Percentiles rank a stretch among this genome's conserved stretches.
Conservation (phyloP, 2,888 invertebrate species). For the Euphydryas editha region DNA sequence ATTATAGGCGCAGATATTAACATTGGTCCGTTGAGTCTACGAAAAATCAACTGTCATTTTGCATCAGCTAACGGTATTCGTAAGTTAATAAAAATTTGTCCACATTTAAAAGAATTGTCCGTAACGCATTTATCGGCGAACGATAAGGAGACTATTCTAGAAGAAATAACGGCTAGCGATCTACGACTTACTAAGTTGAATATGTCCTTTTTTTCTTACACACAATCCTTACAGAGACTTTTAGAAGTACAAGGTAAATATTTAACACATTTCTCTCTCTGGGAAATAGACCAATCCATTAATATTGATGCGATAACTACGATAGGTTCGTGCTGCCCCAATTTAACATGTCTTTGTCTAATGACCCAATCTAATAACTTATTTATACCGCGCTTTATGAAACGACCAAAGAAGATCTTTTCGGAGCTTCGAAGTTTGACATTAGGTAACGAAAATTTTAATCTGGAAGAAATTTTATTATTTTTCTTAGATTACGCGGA, state of each 20-base stretch:
- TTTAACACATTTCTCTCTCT: constrained; percentile 74
- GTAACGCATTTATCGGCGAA: constrained; percentile 74
- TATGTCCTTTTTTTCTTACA: constrained; percentile 76
- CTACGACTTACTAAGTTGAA: constrained; percentile 66
- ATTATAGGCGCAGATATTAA: constrained; percentile 64
- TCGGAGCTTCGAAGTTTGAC: constrained; percentile 65
- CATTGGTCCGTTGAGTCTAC: constrained; percentile 70
- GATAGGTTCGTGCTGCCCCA: constrained; percentile 72
- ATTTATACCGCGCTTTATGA: constrained; percentile 64
- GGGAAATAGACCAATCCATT: constrained; percentile 75
- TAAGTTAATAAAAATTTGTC: constrained; percentile 74
- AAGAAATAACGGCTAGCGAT: constrained; percentile 68
- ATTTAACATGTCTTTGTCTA: constrained; percentile 68
- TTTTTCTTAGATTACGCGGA: constrained; percentile 73
- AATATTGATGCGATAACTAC: constrained; percentile 67
- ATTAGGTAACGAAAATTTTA: constrained; percentile 74
- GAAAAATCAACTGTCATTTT: constrained; percentile 77
- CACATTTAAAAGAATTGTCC: constrained; percentile 69
- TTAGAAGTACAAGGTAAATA: constrained; percentile 68
- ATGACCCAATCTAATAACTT: constrained; percentile 73
- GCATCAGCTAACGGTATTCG: constrained; percentile 73
- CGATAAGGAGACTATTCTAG: constrained; percentile 73
- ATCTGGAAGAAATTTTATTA: constrained; percentile 64
- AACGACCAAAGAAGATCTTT: constrained; percentile 63
- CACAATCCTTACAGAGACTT: constrained; percentile 68